Evolutionary conservation across 2,888 invertebrate species (phyloP).

Genomic region (Scaptomyza cyrtandrae): DNA sequence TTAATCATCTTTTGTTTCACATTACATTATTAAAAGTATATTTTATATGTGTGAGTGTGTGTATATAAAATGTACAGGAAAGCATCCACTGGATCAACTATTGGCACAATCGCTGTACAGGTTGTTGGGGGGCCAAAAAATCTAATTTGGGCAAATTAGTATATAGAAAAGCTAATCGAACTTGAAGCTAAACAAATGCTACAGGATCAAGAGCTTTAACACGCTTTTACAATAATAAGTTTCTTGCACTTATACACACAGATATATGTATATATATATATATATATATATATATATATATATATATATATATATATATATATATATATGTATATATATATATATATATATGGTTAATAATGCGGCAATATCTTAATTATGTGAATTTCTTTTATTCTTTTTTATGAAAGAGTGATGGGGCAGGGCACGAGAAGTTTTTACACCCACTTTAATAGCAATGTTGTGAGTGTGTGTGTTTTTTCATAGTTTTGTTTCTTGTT

Average conservation of each 20-base stretch:
- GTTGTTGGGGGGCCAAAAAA: conserved; percentile 19
- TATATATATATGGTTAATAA: conserved; percentile 29
- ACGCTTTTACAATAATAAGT: conserved; percentile 41
- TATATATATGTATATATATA: background rate
- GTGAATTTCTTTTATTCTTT: conserved; percentile 21
- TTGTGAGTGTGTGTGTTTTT: conserved; percentile 25
- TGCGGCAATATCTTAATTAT: conserved; percentile 49
- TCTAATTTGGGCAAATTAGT: conserved; percentile 35
- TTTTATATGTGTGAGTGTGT: conserved; percentile 20
- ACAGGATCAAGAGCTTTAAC: conserved; percentile 51
- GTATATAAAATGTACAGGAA: conserved; percentile 68
- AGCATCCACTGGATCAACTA: conserved; percentile 31
- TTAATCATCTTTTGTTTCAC: conserved; percentile 8
- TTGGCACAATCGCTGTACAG: conserved; percentile 62
- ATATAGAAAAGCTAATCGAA: conserved; percentile 19
- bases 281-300: too few species aligned
- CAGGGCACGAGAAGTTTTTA: background rate
- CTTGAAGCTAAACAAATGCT: conserved; percentile 22
- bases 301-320: conserved; percentile 4
- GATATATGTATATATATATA: background rate
- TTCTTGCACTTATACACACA: conserved; percentile 9
- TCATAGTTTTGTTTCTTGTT: conserved; percentile 43
- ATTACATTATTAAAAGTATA: conserved; percentile 30
- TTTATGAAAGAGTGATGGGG: background rate
- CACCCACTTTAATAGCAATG: conserved; percentile 36